phyloP scores from a whole-genome alignment of 2,113 vertebrate genomes.

The Tychaedon coryphoeus region DNA sequence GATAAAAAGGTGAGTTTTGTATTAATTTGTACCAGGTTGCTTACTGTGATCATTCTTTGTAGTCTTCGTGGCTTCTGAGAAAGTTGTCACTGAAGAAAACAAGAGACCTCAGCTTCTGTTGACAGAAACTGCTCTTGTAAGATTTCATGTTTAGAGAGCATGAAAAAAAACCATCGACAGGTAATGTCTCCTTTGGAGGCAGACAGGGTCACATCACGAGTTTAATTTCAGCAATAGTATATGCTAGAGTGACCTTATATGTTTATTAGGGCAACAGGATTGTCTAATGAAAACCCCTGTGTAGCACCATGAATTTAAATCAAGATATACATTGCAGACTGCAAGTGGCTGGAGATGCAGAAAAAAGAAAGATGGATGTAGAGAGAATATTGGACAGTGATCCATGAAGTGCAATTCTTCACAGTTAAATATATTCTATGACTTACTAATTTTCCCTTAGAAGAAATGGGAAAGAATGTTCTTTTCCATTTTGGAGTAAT shows the following conservation, averaged over 20 bases:
- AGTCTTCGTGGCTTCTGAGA: not conserved
- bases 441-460: conserved; percentile 39
- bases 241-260: not conserved
- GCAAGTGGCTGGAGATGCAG: not conserved
- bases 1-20: not conserved
- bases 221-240: not conserved
- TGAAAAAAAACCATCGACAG: not conserved
- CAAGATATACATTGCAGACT: not conserved
- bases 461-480: conserved; percentile 41
- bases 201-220: not conserved
- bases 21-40: not conserved
- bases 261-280: not conserved
- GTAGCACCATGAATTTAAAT: conserved; percentile 7
- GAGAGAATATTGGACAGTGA: conserved; percentile 36
- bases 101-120: not conserved
- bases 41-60: not conserved
- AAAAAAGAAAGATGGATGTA: conserved; percentile 36
- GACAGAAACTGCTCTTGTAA: not conserved
- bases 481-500: conserved; percentile 34
- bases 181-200: not conserved
- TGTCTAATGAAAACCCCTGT: not conserved
- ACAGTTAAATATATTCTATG: conserved; percentile 32
- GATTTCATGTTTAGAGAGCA: not conserved
- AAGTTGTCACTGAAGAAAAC: not conserved
- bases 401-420: conserved; percentile 56